These are phyloP conservation scores for Aurelia aurita DNA, from an alignment of 30 jellyfish, hydroid and myxozoan species.

Conservation along the genomic window DNA sequence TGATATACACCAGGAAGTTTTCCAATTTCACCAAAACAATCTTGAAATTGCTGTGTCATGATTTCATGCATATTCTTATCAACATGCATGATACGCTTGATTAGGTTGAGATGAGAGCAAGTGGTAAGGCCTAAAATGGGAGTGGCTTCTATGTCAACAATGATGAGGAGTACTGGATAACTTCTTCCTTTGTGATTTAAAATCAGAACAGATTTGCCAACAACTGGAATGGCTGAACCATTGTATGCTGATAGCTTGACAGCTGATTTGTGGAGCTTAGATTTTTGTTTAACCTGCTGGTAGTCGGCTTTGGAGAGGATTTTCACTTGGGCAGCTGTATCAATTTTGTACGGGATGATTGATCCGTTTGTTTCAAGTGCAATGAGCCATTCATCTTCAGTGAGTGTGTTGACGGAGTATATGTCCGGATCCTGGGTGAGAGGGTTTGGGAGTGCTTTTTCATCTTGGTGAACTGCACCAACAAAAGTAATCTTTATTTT, in stretches of 20 bases:
- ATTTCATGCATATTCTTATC: conserved; percentile 10
- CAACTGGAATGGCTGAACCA: conserved; percentile 42
- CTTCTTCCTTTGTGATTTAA: conserved; percentile 28
- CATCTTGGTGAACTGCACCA: conserved; percentile 42
- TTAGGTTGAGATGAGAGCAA: conserved; percentile 35
- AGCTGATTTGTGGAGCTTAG: conserved; percentile 43
- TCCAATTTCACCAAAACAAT: conserved; percentile 87
- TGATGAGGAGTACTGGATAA: conserved; percentile 42
- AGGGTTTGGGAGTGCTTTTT: conserved; percentile 18
- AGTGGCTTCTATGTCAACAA: conserved; percentile 36
- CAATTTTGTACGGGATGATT: conserved; percentile 43
- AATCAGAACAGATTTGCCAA: conserved; percentile 24
- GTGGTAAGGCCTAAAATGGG: conserved; percentile 69
- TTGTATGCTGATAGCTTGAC: conserved; percentile 50
- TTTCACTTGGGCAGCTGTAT: conserved; percentile 65
- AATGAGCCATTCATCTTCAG: conserved; percentile 45
- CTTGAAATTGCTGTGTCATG: conserved; percentile 40
- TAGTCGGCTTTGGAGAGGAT: conserved; percentile 31
- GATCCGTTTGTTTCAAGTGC: conserved; percentile 36
- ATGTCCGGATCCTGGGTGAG: conserved; percentile 15
- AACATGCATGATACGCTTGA: conserved; percentile 54
- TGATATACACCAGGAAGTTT: conserved; percentile 73
- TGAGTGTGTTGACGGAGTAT: conserved; percentile 30
- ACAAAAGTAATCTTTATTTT: conserved; percentile 41
- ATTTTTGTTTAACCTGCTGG: conserved; percentile 32